These are phyloP conservation scores for Monomorium pharaonis DNA, from an alignment of 1,140 invertebrate genomes.

Conservation along the genomic window DNA sequence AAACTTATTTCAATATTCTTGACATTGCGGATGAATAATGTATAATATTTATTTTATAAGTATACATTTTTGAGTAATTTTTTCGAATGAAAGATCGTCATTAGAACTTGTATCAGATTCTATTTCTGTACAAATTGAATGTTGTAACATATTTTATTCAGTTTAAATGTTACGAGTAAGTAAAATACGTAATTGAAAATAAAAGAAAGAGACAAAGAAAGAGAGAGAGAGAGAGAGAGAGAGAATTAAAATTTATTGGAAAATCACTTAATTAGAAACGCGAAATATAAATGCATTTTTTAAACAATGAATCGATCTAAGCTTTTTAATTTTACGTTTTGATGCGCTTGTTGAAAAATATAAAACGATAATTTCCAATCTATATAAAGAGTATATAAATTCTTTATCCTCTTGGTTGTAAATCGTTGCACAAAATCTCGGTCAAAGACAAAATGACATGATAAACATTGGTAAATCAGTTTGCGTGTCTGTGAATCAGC, in stretches of 20 bases:
- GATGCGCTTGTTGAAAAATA: neutral
- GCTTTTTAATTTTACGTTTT: neutral
- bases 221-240: no score
- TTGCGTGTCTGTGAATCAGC: constrained; percentile 25
- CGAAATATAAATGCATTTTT: neutral
- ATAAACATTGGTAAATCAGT: constrained; percentile 1
- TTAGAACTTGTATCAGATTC: neutral
- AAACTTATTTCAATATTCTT: neutral
- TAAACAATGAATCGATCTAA: neutral
- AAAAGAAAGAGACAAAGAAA: no score
- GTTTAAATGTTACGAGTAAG: neutral
- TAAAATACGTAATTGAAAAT: neutral
- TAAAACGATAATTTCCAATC: neutral
- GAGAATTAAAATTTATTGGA: neutral
- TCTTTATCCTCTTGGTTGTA: constrained; percentile 5
- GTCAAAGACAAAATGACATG: neutral
- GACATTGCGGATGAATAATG: neutral
- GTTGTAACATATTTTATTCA: neutral
- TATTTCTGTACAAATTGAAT: neutral
- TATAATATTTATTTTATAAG: neutral
- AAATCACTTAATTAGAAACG: neutral
- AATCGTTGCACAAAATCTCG: neutral
- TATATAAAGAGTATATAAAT: neutral
- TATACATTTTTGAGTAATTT: neutral
- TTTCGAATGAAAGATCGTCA: neutral